phyloP scores from a whole-genome alignment of 2,888 invertebrate genomes.

The Drosophila colorata region DNA sequence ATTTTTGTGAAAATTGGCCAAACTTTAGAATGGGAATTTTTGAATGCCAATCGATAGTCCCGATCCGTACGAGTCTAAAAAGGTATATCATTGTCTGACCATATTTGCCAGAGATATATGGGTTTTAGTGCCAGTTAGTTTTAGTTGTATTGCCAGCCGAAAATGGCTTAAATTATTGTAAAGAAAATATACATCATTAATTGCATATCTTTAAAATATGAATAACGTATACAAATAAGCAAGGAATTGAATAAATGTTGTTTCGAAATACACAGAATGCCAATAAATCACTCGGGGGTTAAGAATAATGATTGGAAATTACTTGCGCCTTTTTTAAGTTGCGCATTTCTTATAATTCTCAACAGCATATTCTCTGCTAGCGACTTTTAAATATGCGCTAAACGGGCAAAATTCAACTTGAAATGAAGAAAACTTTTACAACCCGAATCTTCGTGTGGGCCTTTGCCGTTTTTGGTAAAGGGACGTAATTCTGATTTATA shows the following conservation, averaged over 20 bases:
- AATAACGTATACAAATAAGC: conserved; percentile 67
- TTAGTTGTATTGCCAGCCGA: no score
- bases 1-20: no score
- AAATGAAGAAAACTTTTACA: conserved; percentile 70
- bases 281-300: neutral
- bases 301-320: neutral
- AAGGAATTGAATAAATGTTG: conserved; percentile 76
- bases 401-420: fast-evolving
- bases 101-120: no score
- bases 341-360: conserved; percentile 58
- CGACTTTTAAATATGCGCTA: conserved; percentile 26
- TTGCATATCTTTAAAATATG: conserved; percentile 59
- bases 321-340: no score
- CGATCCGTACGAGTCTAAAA: no score
- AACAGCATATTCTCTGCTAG: conserved; percentile 24
- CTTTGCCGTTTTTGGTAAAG: conserved; percentile 67
- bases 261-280: conserved; percentile 48
- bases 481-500: conserved; percentile 78
- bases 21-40: no score
- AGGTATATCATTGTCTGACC: no score
- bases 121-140: no score
- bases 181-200: conserved; percentile 53
- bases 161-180: conserved; percentile 47
- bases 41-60: no score
- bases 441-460: conserved; percentile 76